A percentile compares a stretch with the other conserved stretches of the same genome.
phyloP scores from a whole-genome alignment of 2,113 vertebrate species.

The Phainopepla nitens region DNA sequence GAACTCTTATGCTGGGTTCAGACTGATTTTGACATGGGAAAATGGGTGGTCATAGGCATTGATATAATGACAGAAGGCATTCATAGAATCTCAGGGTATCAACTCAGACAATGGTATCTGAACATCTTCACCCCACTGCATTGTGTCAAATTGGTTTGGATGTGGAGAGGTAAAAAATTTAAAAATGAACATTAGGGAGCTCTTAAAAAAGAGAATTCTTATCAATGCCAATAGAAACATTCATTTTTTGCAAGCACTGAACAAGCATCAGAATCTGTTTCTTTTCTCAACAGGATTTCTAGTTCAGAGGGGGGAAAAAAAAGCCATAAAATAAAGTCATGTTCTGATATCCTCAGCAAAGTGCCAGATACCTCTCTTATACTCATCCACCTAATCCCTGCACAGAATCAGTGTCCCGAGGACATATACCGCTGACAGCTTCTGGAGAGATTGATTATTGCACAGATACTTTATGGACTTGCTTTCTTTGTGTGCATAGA shows the following conservation, averaged over 20 bases:
- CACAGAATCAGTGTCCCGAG: not conserved
- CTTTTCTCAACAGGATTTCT: not conserved
- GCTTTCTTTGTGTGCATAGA: not conserved
- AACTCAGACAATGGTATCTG: not conserved
- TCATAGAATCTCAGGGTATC: not conserved
- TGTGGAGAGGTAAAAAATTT: not conserved
- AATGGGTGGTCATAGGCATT: not conserved
- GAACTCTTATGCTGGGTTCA: not conserved
- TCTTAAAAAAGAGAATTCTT: not conserved
- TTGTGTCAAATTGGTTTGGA: not conserved
- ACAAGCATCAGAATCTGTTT: not conserved
- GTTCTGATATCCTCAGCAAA: not conserved
- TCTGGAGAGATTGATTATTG: not conserved
- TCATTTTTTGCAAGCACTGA: not conserved
- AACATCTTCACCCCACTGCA: not conserved
- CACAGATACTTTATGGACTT: not conserved
- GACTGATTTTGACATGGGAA: not conserved
- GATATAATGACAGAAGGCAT: not conserved
- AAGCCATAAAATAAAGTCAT: not conserved
- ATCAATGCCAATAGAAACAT: not conserved
- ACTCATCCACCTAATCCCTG: not conserved
- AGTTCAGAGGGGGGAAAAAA: rapidly evolving
- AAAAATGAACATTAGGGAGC: not conserved
- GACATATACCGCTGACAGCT: not conserved
- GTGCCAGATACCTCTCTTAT: not conserved